Evolutionary conservation across 2,888 invertebrate genomes (phyloP), one percentile per base, ranked within the genome.

Genomic region (Drosophila prolongata): DNA sequence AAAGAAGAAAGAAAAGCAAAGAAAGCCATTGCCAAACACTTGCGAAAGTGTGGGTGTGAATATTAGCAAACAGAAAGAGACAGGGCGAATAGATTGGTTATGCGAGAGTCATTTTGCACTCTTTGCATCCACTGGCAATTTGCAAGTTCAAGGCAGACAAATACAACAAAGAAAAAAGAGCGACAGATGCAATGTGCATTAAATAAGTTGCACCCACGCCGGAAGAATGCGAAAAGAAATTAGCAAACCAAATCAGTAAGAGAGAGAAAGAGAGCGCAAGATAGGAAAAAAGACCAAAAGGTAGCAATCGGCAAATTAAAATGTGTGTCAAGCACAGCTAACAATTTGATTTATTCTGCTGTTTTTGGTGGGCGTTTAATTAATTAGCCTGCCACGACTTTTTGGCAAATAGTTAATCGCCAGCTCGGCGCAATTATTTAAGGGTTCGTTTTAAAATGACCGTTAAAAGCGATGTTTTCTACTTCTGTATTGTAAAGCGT

Each of bases 321-420:
- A 83, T 86, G 72, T 83, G 61, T 86, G 87, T 88, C 89, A 83
- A 79, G 75, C 68, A 76, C 54, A 78, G 49, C 61, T 64, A 68
- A 64, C 44, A 66, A 61, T 71, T 76, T 75, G 78, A 60, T 75
- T 72, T 78, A 60, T 60, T 30, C 35, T 19, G 10, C 8, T 37
- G 38, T 14, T 53, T 55, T 49, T 60, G 46, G 81, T 68, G 69
- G 88, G 88, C 76, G 87, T 65, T 69, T 83, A 75, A 88, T 86
- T 80, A 71, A 88, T 83, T 49, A 24, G 35, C 11, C 27, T 49
- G 3, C 19, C 14, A 40, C 38, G 61, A 44, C 46, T 47, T 1
- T 6, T 11, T 14, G 3, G 14, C 8, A 10, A 30, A 2, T 30
- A 30, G 30, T 30, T 8, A 30, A 30, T 30, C 6, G 24, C 0